These are phyloP conservation scores for Antrozous pallidus DNA, from an alignment of 2,797 vertebrate species.

Conservation along the genomic window DNA sequence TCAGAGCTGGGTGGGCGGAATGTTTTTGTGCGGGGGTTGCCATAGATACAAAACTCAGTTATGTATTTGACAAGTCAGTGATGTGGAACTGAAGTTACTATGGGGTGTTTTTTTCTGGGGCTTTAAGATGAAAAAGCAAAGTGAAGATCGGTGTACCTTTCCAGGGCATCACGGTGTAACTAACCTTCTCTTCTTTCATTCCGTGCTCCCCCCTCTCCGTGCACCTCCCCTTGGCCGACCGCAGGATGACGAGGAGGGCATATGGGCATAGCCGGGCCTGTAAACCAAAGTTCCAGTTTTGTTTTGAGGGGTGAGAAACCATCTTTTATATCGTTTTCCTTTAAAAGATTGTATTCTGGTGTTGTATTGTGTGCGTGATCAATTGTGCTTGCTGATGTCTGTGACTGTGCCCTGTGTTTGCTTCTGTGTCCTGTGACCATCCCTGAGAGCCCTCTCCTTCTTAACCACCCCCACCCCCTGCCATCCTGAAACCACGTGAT, in stretches of 20 bases:
- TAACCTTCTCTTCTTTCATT: conserved; percentile 85
- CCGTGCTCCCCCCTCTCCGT: conserved; percentile 79
- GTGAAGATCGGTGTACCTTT: conserved; percentile 68
- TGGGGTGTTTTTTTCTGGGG: conserved; percentile 24
- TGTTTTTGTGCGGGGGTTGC: conserved; percentile 74
- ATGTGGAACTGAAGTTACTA: conserved; percentile 65
- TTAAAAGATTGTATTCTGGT: conserved; percentile 57
- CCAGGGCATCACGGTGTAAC: conserved; percentile 72
- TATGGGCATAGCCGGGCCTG: conserved; percentile 95
- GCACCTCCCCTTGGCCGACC: conserved; percentile 75
- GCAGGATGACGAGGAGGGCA: conserved; percentile 99
- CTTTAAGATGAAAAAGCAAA: conserved; percentile 69
- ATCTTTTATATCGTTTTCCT: conserved; percentile 82
- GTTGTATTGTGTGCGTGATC: conserved; percentile 63
- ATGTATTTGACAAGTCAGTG: conserved; percentile 63
- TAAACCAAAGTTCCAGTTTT: conserved; percentile 96
- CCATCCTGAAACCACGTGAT: background rate
- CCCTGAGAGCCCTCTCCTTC: conserved; percentile 6
- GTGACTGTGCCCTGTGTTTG: conserved; percentile 63
- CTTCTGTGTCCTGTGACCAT: conserved; percentile 24
- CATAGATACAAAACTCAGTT: conserved; percentile 72
- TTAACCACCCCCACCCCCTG: background rate
- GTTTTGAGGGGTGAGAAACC: conserved; percentile 94
- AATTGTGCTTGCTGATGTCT: conserved; percentile 62
- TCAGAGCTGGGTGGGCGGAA: conserved; percentile 62